These are phyloP conservation scores for Acheta domesticus DNA, from an alignment of 2,888 invertebrate genomes.

Conservation along the genomic window DNA sequence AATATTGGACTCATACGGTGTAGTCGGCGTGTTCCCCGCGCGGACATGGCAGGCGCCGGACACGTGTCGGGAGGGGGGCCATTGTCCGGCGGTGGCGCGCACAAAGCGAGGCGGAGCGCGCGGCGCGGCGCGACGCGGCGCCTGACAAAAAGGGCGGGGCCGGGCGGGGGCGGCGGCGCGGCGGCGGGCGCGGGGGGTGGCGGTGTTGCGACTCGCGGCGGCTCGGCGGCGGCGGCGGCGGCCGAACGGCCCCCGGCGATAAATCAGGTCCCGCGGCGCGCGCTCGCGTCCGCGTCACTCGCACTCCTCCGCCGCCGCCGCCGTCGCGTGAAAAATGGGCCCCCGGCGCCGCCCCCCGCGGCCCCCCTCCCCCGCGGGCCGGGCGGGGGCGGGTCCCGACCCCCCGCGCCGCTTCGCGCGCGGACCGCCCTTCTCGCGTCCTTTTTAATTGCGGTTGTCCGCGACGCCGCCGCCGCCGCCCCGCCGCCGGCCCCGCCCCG, in stretches of 20 bases:
- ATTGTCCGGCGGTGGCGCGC: background rate
- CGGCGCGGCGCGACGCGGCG: background rate
- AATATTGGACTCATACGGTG: slow-evolving; percentile 18
- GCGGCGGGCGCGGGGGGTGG: too few species aligned
- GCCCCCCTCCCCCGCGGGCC: background rate
- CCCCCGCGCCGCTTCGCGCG: background rate
- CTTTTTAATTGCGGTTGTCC: slow-evolving; percentile 10
- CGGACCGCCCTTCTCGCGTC: background rate
- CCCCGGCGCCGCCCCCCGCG: background rate
- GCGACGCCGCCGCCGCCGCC: background rate
- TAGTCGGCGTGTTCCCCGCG: background rate
- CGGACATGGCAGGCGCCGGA: background rate
- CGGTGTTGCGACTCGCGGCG: background rate
- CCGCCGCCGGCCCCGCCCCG: background rate
- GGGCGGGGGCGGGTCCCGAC: too few species aligned
- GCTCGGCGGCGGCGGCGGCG: background rate
- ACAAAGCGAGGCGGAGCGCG: background rate
- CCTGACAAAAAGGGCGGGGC: background rate
- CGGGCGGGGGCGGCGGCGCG: background rate
- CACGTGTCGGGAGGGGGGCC: slow-evolving; percentile 1
- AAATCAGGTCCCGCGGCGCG: background rate
- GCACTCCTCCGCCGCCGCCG: background rate
- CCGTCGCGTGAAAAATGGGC: background rate
- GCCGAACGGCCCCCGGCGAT: background rate
- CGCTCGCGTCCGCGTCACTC: background rate